Evolutionary conservation across 2,888 invertebrate genomes (phyloP).

Genomic region (Leucoma salicis): DNA sequence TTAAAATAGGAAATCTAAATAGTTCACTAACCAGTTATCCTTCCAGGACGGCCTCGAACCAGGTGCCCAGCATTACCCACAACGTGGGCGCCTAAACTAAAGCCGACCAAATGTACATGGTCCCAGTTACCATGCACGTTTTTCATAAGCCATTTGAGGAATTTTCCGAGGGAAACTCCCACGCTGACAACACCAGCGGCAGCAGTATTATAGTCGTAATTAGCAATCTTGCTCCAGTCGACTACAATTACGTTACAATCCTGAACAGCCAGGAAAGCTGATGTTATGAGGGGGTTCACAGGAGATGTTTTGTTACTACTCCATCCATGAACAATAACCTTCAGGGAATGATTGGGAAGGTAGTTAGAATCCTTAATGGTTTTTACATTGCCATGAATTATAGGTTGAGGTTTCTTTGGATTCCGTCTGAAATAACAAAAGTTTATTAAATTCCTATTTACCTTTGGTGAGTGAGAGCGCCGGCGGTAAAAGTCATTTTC

Average conservation of each 20-base stretch:
- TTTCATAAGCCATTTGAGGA: slow-evolving; percentile 10
- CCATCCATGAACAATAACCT: slow-evolving; percentile 15
- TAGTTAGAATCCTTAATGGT: neutral
- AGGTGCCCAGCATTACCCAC: slow-evolving; percentile 6
- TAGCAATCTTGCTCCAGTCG: slow-evolving; percentile 52
- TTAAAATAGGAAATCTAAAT: neutral
- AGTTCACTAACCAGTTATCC: slow-evolving; percentile 17
- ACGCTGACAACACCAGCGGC: slow-evolving; percentile 1
- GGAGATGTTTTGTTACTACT: neutral
- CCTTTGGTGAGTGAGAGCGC: too few relatives aligned
- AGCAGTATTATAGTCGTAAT: neutral
- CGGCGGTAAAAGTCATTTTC: too few relatives aligned
- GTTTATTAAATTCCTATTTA: neutral
- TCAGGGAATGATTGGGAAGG: neutral
- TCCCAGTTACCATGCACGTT: slow-evolving; percentile 4
- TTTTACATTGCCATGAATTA: neutral
- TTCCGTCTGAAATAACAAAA: neutral
- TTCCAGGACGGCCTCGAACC: slow-evolving; percentile 2
- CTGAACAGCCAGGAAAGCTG: neutral
- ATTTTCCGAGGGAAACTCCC: slow-evolving; percentile 5
- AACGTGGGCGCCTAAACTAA: slow-evolving; percentile 14
- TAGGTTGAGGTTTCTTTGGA: neutral
- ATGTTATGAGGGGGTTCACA: slow-evolving; percentile 2
- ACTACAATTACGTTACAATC: slow-evolving; percentile 60
- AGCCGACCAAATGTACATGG: slow-evolving; percentile 12